Base-by-base conservation (phyloP, 2,888 invertebrate genomes). In the Erannis defoliaria region DNA sequence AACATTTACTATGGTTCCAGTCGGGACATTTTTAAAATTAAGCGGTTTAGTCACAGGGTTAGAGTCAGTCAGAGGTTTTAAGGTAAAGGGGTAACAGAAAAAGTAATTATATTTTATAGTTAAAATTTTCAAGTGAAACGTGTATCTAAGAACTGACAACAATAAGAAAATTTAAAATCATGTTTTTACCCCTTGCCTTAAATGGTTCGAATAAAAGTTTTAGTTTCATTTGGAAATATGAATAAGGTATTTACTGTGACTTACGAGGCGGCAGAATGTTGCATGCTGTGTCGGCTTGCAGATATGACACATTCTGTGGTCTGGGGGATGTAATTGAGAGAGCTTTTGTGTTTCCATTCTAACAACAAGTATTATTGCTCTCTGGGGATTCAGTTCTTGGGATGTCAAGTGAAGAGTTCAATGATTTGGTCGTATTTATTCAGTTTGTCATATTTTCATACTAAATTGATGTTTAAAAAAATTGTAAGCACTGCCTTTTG, bases 361-460 rank as follows among this genome's bases (percentile, higher is more conserved):
- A 63, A 63, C 63, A 78, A 76, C 63, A 72, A 76, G 74, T 71
- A 73, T 76, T 80, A 76, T 70, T 78, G 85, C 88, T 89, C 90
- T 89, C 84, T 74, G 85, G 91, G 89, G 82, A 74, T 72, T 72
- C 71, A 78, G 40, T 50, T 72, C 83, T 80, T 73, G 85, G 91
- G 91, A 90, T 86, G 73, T 93, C 90, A 89, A 82, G 93, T 93
- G 93, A 93, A 93, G 93, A 92, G 93, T 89, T 76, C 62, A 69
- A 48, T 56, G 73, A 75, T 77, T 82, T 88, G 85, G 87, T 84
- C 83, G 75, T 68, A 63, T 37, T 33, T 48, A 42, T 51, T 56
- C 55, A 42, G 8, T 55, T 55, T 16, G 19, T 59, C 21, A 48
- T 48, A 62, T 46, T 48, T 56, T 56, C 45, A 55, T 66, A 64